Conservation (phyloP, 2,888 invertebrate genomes). For the Tiphia femorata region DNA sequence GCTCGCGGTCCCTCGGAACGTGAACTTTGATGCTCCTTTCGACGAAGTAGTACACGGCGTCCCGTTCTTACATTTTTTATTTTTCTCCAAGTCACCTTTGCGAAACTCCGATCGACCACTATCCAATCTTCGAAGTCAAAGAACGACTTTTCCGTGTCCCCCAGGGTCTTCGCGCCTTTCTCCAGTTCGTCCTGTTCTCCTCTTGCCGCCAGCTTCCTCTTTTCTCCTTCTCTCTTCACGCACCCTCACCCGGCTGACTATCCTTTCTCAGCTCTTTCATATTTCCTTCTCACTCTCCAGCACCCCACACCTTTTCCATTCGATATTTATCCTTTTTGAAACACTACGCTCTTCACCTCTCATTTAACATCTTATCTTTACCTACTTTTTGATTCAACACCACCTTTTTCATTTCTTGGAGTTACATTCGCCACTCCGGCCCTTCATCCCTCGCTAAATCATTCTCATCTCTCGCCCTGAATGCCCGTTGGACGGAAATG, state of each 20-base stretch:
- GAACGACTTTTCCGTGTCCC: too few relatives aligned
- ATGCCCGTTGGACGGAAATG: too few relatives aligned
- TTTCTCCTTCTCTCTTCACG: background rate
- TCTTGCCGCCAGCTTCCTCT: slow-evolving; percentile 2
- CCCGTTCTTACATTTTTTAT: too few relatives aligned
- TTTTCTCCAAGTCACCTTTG: too few relatives aligned
- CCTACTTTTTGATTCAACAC: background rate
- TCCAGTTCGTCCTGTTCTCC: background rate
- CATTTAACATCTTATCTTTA: background rate
- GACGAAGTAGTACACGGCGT: too few relatives aligned
- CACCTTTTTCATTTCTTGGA: too few relatives aligned
- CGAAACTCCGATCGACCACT: too few relatives aligned
- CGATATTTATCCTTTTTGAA: background rate
- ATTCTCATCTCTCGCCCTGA: background rate
- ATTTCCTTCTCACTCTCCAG: background rate
- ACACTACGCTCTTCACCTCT: background rate
- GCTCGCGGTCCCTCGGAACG: too few relatives aligned
- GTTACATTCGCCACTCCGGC: too few relatives aligned
- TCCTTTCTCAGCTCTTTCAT: background rate
- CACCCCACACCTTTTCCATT: background rate
- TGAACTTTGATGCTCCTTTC: too few relatives aligned
- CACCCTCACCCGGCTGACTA: background rate
- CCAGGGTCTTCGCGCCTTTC: background rate
- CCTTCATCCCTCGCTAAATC: background rate
- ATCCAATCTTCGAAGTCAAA: too few relatives aligned